Evolutionary conservation across 1,140 invertebrate species (phyloP), one percentile per base, ranked within the genome.

Genomic region (Drosophila lowei): DNA sequence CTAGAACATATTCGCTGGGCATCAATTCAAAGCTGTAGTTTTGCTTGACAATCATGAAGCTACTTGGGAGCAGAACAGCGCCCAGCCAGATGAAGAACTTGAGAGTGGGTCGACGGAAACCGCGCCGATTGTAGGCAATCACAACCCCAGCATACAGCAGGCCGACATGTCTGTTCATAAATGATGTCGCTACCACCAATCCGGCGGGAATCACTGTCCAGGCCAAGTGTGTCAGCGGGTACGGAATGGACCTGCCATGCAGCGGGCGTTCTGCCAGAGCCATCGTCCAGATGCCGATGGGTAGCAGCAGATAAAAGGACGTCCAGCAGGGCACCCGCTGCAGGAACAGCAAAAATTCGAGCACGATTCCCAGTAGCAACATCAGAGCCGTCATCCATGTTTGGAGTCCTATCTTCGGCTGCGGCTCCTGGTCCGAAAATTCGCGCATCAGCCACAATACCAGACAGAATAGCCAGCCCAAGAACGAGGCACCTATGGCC

Each of bases 21-120:
- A 92, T 91, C 6, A 18, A n/a, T 70, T 43, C 8, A 15, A 18
- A 25, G 2, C 6, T 11, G 2, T 11, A 9, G 11, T 49, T 21
- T n/a, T 30, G 13, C 15, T 94, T 93, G 9, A 95, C 77, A 11
- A 96, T 96, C 92, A 97, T 96, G 18, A 62, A 30, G 92, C 92
- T 49, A 21, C 55, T 21, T 28, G 96, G 25, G 3, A 64, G 0
- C 0, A 57, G 6, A 13, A 68, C 70, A 5, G 86, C 18, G 0
- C 13, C 3, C 0, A 79, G 28, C 84, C 88, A 84, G 0, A 83
- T 6, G 44, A 61, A 60, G 1, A 90, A 71, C 16, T 72, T 72
- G 0, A 68, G 0, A 0, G 70, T 67, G 9, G 74, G 75, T 6
- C 16, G 38, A 0, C 16, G 28, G 7, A 89, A 72, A 1, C 59